phyloP scores from a whole-genome alignment of 2,797 vertebrate species.

The Tympanoctomys barrerae region DNA sequence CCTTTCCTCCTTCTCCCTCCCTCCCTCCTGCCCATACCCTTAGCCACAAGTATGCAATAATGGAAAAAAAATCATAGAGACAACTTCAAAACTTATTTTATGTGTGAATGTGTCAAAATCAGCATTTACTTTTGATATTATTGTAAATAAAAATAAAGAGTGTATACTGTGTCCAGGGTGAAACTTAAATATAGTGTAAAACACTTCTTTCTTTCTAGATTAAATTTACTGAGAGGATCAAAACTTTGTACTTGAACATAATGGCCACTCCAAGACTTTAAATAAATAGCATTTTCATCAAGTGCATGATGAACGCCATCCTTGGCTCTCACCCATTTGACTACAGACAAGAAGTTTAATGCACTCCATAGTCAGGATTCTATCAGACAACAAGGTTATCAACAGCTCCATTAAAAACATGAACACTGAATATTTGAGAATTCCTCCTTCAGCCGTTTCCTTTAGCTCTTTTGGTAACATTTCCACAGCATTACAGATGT shows the following conservation, averaged over 20 bases:
- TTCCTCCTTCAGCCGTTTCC: constrained; percentile 53
- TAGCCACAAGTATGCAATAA: constrained; percentile 51
- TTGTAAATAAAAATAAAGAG: constrained; percentile 11
- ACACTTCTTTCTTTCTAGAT: constrained; percentile 67
- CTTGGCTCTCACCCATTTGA: constrained; percentile 49
- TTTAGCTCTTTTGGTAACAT: constrained; percentile 34
- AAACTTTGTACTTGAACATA: constrained; percentile 79
- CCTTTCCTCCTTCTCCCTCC: neutral
- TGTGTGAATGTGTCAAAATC: constrained; percentile 42
- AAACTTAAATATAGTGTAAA: constrained; percentile 69
- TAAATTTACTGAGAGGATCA: constrained; percentile 67
- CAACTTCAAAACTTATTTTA: constrained; percentile 30
- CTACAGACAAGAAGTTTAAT: constrained; percentile 63
- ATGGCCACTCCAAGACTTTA: constrained; percentile 79
- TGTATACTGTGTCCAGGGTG: neutral
- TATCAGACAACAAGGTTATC: constrained; percentile 61
- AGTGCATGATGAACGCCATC: constrained; percentile 37
- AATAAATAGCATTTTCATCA: constrained; percentile 78
- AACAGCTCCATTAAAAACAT: constrained; percentile 65
- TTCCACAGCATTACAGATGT: constrained; percentile 46
- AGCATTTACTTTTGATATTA: constrained; percentile 55
- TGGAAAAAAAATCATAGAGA: constrained; percentile 8
- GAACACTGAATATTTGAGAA: constrained; percentile 61
- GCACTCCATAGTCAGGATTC: constrained; percentile 25
- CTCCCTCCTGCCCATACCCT: neutral